Evolutionary conservation across 2,888 invertebrate genomes (phyloP).

Genomic region (Drosophila paracracens): DNA sequence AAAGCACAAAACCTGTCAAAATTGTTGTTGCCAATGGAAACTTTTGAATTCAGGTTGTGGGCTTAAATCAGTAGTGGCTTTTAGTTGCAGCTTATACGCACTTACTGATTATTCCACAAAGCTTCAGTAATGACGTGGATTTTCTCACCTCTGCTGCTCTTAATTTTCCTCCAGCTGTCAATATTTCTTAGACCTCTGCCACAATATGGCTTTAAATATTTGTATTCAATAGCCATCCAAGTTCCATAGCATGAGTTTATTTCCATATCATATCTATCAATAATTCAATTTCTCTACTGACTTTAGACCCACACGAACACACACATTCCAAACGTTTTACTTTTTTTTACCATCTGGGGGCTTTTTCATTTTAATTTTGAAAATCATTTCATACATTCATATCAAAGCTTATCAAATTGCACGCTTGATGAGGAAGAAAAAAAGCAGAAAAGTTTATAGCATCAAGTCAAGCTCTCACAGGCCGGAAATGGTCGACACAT

Average conservation of each 20-base stretch:
- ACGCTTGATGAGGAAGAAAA: slow-evolving; percentile 4
- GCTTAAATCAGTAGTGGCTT: slow-evolving; percentile 5
- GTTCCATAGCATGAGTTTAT: background rate
- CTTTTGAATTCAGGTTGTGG: slow-evolving; percentile 4
- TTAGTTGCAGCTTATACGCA: background rate
- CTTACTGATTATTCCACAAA: slow-evolving; percentile 7
- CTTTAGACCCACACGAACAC: background rate
- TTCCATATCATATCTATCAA: slow-evolving; percentile 8
- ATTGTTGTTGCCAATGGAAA: slow-evolving; percentile 8
- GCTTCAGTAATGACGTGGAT: too few relatives aligned
- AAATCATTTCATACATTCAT: slow-evolving; percentile 54
- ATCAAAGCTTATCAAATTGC: slow-evolving; percentile 53
- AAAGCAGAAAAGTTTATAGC: slow-evolving; percentile 57
- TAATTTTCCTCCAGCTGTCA: slow-evolving; percentile 7
- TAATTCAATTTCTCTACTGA: slow-evolving; percentile 20
- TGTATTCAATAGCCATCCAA: background rate
- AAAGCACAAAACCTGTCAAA: background rate
- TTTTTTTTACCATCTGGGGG: background rate
- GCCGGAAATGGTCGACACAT: slow-evolving; percentile 51
- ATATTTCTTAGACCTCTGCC: slow-evolving; percentile 1
- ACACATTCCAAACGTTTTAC: background rate
- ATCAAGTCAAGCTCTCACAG: slow-evolving; percentile 53
- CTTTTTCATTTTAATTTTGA: slow-evolving; percentile 47
- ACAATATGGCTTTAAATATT: background rate
- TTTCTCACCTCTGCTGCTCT: slow-evolving; percentile 5